Base-by-base conservation (phyloP, 1,140 invertebrate species). In the Drosophila sulfurigaster region DNA sequence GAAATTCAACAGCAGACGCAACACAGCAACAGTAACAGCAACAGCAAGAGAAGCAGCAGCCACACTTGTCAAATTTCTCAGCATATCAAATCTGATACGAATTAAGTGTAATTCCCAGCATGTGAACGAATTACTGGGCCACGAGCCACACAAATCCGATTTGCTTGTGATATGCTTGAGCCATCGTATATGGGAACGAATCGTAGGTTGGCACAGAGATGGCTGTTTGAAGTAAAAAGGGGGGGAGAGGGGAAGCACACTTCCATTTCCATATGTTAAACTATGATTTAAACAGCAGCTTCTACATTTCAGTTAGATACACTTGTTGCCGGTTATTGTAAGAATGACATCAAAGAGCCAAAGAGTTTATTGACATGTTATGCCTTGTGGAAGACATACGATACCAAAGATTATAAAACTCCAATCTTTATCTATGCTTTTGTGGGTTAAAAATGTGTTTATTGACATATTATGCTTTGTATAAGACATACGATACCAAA, bases 51-150 rank as follows among this genome's bases (percentile, higher is more conserved):
- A 7, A 8, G 1, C 32, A 32, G 32, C 10, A 15, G 59, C 20
- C 25, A 3, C 58, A 51, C 66, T 75, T 75, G 72, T 75, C 72
- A 75, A 63, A 70, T 70, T 75, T 49, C 58, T 28, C 38, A 62
- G 52, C 58, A 63, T 63, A 63, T 75, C 51, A 70, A 75, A 75
- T 70, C 58, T 70, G 43, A 75, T 59, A 63, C 58, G 72, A 63
- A 70, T 75, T 75, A 75, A 25, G n/a, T 58, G 32, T 63, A 70
- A 75, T 58, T 69, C 65, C 16, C 13, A 54, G 57, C 30, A 68
- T 43, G 38, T 51, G 11, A 6, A 10, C 10, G 54, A 45, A 66
- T 46, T 58, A 45, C 35, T 25, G 30, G 35, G n/a, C 54, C 48
- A 59, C 32, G 46, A 16, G 16, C 1, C 35, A 38, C 56, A 25